Conservation (phyloP, 1,140 invertebrate genomes). For the Polyergus mexicanus region DNA sequence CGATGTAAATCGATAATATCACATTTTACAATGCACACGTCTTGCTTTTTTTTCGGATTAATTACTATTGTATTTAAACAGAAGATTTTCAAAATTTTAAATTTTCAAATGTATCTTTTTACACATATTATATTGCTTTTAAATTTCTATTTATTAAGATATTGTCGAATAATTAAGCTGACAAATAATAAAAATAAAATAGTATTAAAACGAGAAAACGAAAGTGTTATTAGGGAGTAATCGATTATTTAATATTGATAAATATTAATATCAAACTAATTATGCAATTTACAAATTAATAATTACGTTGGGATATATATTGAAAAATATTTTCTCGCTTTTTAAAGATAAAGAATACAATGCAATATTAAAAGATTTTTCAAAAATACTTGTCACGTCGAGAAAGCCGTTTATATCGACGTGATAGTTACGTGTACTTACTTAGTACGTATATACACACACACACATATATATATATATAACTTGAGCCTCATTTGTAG, state of each 20-base stretch:
- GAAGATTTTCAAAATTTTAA: neutral
- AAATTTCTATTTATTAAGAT: neutral
- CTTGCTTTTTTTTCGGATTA: neutral
- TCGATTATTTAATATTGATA: neutral
- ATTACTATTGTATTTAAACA: neutral
- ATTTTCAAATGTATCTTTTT: neutral
- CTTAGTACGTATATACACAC: slow-evolving; percentile 60
- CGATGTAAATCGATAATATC: neutral
- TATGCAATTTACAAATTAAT: neutral
- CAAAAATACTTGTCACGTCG: neutral
- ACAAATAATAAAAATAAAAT: slow-evolving; percentile 1
- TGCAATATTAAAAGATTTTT: neutral
- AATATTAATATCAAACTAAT: neutral
- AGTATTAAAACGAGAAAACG: neutral
- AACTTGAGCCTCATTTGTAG: slow-evolving; percentile 85
- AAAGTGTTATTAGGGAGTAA: neutral
- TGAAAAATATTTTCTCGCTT: neutral
- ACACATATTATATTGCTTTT: neutral
- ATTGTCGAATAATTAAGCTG: neutral
- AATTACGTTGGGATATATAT: neutral
- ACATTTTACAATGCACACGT: neutral
- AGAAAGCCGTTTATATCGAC: slow-evolving; percentile 45
- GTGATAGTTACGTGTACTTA: slow-evolving; percentile 29
- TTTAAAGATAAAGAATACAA: neutral
- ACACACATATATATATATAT: too few species aligned